A percentile compares a stretch with the other conserved stretches of the same genome.
These are phyloP conservation scores for Amblyopsis hoosieri DNA, from an alignment of 2,797 vertebrate species.

Conservation along the genomic window DNA sequence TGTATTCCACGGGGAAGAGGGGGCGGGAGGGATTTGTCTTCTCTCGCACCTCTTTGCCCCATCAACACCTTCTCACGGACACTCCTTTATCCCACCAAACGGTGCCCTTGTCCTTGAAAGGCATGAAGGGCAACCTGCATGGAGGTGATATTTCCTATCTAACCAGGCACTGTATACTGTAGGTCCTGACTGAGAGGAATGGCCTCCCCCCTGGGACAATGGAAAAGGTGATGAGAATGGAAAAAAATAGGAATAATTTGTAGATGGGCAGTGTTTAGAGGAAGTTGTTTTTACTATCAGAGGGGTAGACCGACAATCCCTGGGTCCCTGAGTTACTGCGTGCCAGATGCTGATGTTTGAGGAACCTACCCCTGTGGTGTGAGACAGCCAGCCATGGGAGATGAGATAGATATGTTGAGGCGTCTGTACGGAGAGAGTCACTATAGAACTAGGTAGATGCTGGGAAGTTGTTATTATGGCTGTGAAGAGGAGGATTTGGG, in stretches of 20 bases:
- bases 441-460: too few species aligned
- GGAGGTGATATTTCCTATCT: conserved; percentile 8
- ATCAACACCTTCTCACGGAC: conserved; percentile 61
- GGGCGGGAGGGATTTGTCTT: conserved; percentile 42
- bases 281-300: neutral
- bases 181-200: neutral
- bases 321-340: conserved; percentile 65
- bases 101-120: conserved; percentile 13
- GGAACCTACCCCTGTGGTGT: conserved; percentile 73
- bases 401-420: too few species aligned
- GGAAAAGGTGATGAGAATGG: conserved; percentile 6
- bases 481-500: too few species aligned
- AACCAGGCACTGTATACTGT: neutral
- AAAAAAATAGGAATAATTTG: too few species aligned
- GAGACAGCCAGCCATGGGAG: too few species aligned
- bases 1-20: conserved; percentile 59
- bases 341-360: conserved; percentile 66
- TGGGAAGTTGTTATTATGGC: too few species aligned
- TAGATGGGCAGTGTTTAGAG: conserved; percentile 25
- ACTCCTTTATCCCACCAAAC: conserved; percentile 42
- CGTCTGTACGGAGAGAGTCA: too few species aligned
- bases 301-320: conserved; percentile 31
- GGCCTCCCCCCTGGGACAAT: conserved; percentile 4
- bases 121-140: conserved; percentile 13
- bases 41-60: conserved; percentile 38